Conservation (phyloP, 2,113 vertebrate genomes). For the Leptosomus discolor region DNA sequence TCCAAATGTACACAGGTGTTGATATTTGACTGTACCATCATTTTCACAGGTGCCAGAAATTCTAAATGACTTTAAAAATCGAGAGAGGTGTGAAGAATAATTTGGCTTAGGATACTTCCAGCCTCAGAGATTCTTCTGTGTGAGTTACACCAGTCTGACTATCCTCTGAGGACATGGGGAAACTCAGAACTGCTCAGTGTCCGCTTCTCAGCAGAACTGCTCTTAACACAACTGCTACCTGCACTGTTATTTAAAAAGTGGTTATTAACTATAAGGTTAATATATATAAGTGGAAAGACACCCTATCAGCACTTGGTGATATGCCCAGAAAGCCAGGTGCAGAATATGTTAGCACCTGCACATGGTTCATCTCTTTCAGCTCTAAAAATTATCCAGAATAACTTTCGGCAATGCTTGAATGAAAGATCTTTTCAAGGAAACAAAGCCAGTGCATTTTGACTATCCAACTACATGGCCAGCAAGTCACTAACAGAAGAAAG, state of each 20-base stretch:
- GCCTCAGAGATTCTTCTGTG: neutral
- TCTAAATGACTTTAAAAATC: neutral
- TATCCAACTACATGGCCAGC: neutral
- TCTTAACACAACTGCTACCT: neutral
- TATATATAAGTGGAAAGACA: neutral
- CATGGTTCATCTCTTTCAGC: neutral
- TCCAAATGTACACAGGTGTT: neutral
- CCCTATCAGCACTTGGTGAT: neutral
- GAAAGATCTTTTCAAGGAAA: neutral
- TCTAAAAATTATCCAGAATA: neutral
- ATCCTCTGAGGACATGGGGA: neutral
- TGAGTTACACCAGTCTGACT: neutral
- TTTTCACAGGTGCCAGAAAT: neutral
- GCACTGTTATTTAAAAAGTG: neutral
- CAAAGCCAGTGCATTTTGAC: neutral
- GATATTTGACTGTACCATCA: neutral
- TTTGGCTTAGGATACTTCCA: neutral
- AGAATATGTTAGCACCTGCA: neutral
- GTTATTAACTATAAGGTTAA: neutral
- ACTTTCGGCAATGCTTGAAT: neutral
- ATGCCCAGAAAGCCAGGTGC: neutral
- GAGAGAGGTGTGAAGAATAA: neutral
- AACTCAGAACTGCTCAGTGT: neutral
- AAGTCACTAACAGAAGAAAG: neutral
- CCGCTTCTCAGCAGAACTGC: neutral